These are phyloP conservation scores for Podarcis muralis DNA, from an alignment of 2,113 vertebrate species.

Conservation along the genomic window DNA sequence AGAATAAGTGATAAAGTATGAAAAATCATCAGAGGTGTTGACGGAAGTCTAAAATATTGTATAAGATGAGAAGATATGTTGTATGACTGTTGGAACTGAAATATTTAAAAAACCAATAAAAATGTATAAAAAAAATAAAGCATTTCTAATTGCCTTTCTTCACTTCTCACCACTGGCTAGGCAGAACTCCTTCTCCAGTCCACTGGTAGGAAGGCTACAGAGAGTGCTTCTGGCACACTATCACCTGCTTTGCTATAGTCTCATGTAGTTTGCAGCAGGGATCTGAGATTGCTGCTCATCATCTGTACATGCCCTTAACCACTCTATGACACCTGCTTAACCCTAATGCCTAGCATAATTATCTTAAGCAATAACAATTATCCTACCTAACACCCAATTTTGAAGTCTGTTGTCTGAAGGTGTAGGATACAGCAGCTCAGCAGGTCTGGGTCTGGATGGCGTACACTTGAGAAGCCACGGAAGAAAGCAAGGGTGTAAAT, in stretches of 20 bases:
- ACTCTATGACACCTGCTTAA: background rate
- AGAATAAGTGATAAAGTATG: no score
- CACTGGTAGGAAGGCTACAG: background rate
- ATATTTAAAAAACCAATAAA: no score
- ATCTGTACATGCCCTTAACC: background rate
- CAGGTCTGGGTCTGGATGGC: background rate
- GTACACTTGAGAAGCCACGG: background rate
- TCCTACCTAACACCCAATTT: background rate
- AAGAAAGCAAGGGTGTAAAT: background rate
- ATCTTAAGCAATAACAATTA: background rate
- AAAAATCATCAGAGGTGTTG: no score
- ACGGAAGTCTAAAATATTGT: no score
- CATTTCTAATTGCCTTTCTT: constrained; percentile 49
- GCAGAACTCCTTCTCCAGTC: background rate
- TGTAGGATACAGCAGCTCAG: background rate
- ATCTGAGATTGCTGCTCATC: background rate
- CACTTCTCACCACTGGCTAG: background rate
- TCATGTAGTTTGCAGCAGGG: background rate
- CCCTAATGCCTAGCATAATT: background rate
- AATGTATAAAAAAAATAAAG: constrained; percentile 22
- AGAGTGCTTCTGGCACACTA: background rate
- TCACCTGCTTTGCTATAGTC: no score
- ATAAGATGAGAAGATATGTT: no score
- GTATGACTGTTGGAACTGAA: no score
- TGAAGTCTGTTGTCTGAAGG: no score